phyloP scores from a whole-genome alignment of 2,888 invertebrate species.

The Malthinus flaveolus region DNA sequence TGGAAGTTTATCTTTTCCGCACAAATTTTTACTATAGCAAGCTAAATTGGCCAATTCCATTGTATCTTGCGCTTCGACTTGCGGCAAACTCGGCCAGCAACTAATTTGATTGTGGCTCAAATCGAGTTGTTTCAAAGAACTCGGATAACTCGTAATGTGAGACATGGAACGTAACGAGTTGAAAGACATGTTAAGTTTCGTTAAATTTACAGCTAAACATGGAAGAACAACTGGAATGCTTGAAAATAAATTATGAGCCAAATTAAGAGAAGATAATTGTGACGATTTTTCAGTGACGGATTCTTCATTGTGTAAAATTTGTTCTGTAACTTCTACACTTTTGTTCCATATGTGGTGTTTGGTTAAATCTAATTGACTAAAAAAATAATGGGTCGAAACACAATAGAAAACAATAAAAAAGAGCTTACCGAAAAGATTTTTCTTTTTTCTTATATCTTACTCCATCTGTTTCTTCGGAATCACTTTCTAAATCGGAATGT shows the following conservation, averaged over 20 bases:
- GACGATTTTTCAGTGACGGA: conserved; percentile 64
- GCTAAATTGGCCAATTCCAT: conserved; percentile 69
- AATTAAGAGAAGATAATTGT: conserved; percentile 75
- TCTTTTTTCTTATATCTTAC: conserved; percentile 52
- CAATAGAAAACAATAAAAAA: conserved; percentile 4
- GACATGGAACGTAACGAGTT: conserved; percentile 83
- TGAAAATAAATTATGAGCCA: conserved; percentile 89
- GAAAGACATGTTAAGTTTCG: conserved; percentile 87
- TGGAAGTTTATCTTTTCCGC: conserved; percentile 46
- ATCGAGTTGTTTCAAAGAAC: conserved; percentile 87
- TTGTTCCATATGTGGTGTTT: conserved; percentile 80
- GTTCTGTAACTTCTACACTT: conserved; percentile 68
- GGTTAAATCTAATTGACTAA: conserved; percentile 64
- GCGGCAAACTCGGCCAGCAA: conserved; percentile 86
- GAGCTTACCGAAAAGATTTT: conserved; percentile 50
- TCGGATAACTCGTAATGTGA: conserved; percentile 87
- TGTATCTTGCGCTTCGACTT: conserved; percentile 63
- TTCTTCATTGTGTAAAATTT: conserved; percentile 63
- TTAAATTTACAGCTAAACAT: conserved; percentile 85
- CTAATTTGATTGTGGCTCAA: conserved; percentile 90
- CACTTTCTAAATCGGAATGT: conserved; percentile 46
- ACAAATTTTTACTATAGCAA: conserved; percentile 59
- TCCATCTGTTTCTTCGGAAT: conserved; percentile 45
- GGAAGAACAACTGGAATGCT: conserved; percentile 86
- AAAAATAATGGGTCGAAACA: conserved; percentile 10